A percentile compares a stretch with the other conserved stretches of the same genome.
These are phyloP conservation scores for Venustoraphidia nigricollis DNA, from an alignment of 2,888 invertebrate species.

Conservation along the genomic window DNA sequence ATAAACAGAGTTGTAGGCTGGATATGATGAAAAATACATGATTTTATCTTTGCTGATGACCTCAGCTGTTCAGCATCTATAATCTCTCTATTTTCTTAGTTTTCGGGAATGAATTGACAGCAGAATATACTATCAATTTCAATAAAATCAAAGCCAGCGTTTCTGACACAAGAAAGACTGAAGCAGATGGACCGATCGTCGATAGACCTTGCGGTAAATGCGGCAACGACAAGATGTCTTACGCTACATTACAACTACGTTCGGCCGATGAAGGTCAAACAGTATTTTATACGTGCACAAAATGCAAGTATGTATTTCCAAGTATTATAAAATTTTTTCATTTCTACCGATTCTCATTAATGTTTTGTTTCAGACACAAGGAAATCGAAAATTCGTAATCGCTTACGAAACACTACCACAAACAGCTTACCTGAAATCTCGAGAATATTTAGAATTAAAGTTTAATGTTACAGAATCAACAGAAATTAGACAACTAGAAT, in stretches of 20 bases:
- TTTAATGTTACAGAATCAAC: too few relatives aligned
- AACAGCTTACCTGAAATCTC: too few relatives aligned
- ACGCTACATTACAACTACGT: conserved; percentile 84
- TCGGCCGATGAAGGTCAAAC: conserved; percentile 99
- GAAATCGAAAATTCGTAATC: conserved; percentile 56
- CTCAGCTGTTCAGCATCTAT: too few relatives aligned
- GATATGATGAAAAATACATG: too few relatives aligned
- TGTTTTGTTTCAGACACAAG: conserved; percentile 41
- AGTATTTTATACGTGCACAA: conserved; percentile 91
- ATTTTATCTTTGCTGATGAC: conserved; percentile 9
- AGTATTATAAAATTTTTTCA: too few relatives aligned
- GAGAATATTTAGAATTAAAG: too few relatives aligned
- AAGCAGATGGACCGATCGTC: conserved; percentile 62
- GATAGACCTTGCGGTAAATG: conserved; percentile 77
- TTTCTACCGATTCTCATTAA: too few relatives aligned
- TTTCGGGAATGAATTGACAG: conserved; percentile 41
- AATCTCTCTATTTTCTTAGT: conserved; percentile 41
- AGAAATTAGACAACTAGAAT: too few relatives aligned
- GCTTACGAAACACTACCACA: not conserved
- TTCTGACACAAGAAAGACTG: conserved; percentile 18
- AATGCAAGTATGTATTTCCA: conserved; percentile 58
- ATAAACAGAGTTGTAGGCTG: too few relatives aligned
- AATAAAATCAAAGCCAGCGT: conserved; percentile 35
- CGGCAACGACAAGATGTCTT: conserved; percentile 83
- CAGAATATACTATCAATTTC: conserved; percentile 56